phyloP scores from a whole-genome alignment of 1,140 invertebrate species.

The Bombus waltoni region DNA sequence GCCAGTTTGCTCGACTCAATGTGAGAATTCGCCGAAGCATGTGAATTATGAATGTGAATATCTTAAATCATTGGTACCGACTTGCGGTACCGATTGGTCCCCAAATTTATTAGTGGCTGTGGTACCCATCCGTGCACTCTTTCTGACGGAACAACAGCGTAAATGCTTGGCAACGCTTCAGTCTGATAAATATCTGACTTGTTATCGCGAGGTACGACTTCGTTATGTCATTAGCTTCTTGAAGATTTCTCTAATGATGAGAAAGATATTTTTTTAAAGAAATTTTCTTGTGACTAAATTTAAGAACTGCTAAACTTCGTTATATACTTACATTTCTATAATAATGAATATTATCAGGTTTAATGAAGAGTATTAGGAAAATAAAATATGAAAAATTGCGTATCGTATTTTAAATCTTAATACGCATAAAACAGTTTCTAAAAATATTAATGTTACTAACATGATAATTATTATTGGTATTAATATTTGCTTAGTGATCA shows the following conservation, averaged over 20 bases:
- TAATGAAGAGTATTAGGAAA: not conserved
- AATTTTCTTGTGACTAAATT: not conserved
- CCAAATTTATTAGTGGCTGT: conserved; percentile 83
- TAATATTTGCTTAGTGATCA: not conserved
- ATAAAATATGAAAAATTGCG: not conserved
- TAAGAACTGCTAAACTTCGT: not conserved
- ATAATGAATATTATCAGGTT: not conserved
- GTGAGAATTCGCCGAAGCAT: conserved; percentile 83
- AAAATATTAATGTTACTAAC: not conserved
- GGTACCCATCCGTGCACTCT: conserved; percentile 85
- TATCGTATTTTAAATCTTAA: not conserved
- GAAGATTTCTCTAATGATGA: not conserved
- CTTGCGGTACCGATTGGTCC: conserved; percentile 81
- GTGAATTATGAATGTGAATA: conserved; percentile 84
- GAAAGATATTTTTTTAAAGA: not conserved
- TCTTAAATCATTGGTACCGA: conserved; percentile 82
- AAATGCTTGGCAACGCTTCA: conserved; percentile 84
- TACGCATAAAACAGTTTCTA: not conserved
- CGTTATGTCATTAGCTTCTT: not conserved
- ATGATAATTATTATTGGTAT: not conserved
- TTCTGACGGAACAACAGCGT: conserved; percentile 83
- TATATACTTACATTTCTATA: not conserved
- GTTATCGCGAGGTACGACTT: conserved; percentile 81
- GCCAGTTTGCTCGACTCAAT: conserved; percentile 84
- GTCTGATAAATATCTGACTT: conserved; percentile 82